These are phyloP conservation scores for Phyllostomus discolor DNA, from an alignment of 2,113 vertebrate genomes.

Conservation along the genomic window DNA sequence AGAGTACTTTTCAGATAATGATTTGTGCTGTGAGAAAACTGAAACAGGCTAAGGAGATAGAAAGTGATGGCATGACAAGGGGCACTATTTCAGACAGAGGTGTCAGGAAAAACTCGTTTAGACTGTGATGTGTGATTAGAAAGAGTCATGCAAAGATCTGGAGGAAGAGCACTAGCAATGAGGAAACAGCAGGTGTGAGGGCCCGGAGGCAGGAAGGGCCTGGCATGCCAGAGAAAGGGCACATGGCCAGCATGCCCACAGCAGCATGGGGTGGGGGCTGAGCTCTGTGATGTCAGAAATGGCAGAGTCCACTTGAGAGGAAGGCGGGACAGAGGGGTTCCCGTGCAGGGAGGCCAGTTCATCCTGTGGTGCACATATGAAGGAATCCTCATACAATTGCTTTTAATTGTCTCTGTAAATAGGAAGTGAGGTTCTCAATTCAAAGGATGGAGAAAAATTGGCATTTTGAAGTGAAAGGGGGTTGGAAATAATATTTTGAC, in stretches of 20 bases:
- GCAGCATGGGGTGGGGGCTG: fast-evolving
- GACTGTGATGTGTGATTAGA: not conserved
- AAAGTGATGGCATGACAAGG: not conserved
- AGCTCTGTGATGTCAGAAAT: not conserved
- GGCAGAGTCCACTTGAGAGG: not conserved
- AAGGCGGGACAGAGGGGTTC: fast-evolving
- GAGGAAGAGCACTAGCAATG: not conserved
- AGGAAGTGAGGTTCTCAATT: not conserved
- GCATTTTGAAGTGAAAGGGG: not conserved
- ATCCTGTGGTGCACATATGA: not conserved
- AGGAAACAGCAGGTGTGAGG: not conserved
- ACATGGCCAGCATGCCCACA: not conserved
- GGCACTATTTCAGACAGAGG: not conserved
- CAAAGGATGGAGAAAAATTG: not conserved
- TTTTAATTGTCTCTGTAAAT: not conserved
- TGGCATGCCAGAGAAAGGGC: not conserved
- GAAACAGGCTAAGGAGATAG: not conserved
- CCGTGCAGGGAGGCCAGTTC: not conserved
- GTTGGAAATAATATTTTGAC: not conserved
- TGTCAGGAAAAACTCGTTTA: not conserved
- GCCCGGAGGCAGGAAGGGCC: not conserved
- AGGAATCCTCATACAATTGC: not conserved
- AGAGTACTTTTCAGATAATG: not conserved
- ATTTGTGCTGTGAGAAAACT: not conserved
- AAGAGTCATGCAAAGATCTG: not conserved